A percentile compares a stretch with the other conserved stretches of the same genome.
Conservation (phyloP, 2,888 invertebrate genomes). For the Lepidocyrtinus sp. region DNA sequence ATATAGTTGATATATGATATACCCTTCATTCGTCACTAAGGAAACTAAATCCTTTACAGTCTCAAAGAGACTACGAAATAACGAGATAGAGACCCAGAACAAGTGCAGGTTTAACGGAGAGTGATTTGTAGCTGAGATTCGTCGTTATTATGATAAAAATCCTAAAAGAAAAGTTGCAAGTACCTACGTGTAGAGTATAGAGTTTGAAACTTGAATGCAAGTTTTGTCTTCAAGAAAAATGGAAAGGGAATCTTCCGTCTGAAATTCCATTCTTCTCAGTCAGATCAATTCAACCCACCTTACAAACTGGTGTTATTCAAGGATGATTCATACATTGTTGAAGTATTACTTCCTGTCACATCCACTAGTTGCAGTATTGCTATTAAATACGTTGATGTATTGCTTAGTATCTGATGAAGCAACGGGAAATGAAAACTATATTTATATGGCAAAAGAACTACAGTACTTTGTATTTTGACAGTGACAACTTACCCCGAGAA, state of each 20-base stretch:
- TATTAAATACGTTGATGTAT: constrained; percentile 44
- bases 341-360: not conserved
- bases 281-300: not conserved
- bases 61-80: too few relatives aligned
- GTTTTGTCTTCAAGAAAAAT: constrained; percentile 1
- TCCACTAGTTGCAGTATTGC: constrained; percentile 38
- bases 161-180: not conserved
- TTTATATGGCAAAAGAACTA: too few relatives aligned
- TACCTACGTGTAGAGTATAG: not conserved
- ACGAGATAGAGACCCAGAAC: constrained; percentile 11
- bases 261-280: not conserved
- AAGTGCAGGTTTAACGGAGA: constrained; percentile 16
- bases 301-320: too few relatives aligned
- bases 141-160: constrained; percentile 35
- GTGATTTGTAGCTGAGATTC: constrained; percentile 42
- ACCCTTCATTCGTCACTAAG: too few relatives aligned
- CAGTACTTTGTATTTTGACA: not conserved
- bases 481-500: constrained; percentile 33
- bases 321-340: too few relatives aligned
- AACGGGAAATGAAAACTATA: too few relatives aligned
- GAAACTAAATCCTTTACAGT: too few relatives aligned
- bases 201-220: constrained; percentile 22
- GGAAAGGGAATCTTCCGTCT: not conserved
- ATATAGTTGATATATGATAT: not conserved
- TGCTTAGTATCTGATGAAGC: constrained; percentile 31